Percentiles rank a stretch among this genome's conserved stretches.
These are phyloP conservation scores for Endomychus coccineus DNA, from an alignment of 2,888 invertebrate species.

Conservation along the genomic window DNA sequence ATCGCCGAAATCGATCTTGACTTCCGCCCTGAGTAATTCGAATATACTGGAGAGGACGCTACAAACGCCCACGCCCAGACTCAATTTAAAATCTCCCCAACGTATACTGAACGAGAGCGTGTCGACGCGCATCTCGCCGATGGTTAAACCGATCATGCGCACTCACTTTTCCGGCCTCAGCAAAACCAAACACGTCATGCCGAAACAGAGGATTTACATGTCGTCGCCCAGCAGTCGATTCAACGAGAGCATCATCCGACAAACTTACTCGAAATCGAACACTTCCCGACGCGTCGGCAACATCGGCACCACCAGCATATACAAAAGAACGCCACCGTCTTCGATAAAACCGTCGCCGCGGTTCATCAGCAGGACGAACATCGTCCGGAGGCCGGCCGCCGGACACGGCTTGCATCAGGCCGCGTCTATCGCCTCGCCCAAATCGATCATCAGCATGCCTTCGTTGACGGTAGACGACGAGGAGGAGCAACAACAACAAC, in stretches of 20 bases:
- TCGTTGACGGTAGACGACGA: slow-evolving; percentile 29
- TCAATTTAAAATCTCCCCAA: slow-evolving; percentile 6
- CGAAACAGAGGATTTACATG: slow-evolving; percentile 15
- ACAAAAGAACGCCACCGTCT: slow-evolving; percentile 15
- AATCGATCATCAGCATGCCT: slow-evolving; percentile 37
- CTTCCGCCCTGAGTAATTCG: slow-evolving; percentile 35
- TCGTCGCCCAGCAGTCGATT: slow-evolving; percentile 11
- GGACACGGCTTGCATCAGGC: slow-evolving; percentile 16
- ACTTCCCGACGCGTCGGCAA: slow-evolving; percentile 8
- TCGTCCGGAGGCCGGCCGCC: slow-evolving; percentile 13
- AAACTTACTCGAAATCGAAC: slow-evolving; percentile 15
- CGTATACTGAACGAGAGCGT: slow-evolving; percentile 26
- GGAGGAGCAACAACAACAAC: slow-evolving; percentile 6
- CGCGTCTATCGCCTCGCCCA: slow-evolving; percentile 8
- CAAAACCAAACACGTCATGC: slow-evolving; percentile 14
- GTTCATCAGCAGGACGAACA: slow-evolving; percentile 4
- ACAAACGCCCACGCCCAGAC: slow-evolving; percentile 26
- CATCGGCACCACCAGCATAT: slow-evolving; percentile 30
- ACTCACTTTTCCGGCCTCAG: slow-evolving; percentile 34
- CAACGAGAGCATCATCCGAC: slow-evolving; percentile 15
- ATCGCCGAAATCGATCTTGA: slow-evolving; percentile 36
- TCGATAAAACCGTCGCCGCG: slow-evolving; percentile 1
- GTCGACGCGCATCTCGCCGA: slow-evolving; percentile 19
- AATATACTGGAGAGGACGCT: slow-evolving; percentile 37
- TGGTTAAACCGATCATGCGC: slow-evolving; percentile 12